Evolutionary conservation across 2,888 invertebrate genomes (phyloP).

Genomic region (Leucophenga maculata): DNA sequence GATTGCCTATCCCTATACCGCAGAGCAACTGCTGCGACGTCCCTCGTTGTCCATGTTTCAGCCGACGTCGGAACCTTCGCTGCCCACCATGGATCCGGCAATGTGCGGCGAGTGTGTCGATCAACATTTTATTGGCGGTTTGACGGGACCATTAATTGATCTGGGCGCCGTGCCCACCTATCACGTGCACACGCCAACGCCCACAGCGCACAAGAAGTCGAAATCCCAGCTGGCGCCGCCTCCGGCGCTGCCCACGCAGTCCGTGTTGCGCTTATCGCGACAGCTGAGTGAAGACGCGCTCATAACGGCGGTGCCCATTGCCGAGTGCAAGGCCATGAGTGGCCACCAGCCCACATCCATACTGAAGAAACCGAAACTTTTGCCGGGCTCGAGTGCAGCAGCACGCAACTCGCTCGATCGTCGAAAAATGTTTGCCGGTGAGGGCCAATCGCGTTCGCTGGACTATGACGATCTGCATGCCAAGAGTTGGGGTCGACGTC

Average conservation of each 20-base stretch:
- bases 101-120: conserved; percentile 71
- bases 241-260: conserved; percentile 64
- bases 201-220: conserved; percentile 66
- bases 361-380: conserved; percentile 65
- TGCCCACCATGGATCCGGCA: conserved; percentile 68
- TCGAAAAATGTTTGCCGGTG: conserved; percentile 65
- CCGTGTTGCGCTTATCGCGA: conserved; percentile 64
- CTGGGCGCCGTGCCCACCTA: conserved; percentile 68
- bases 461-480: conserved; percentile 71
- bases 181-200: conserved; percentile 69
- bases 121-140: conserved; percentile 68
- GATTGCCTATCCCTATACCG: conserved; percentile 61
- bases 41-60: conserved; percentile 68
- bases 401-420: conserved; percentile 55
- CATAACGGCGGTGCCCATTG: conserved; percentile 67
- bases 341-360: conserved; percentile 66
- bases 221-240: conserved; percentile 59
- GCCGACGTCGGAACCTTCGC: conserved; percentile 69
- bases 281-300: conserved; percentile 69
- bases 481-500: conserved; percentile 70
- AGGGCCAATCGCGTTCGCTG: conserved; percentile 68
- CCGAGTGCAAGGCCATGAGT: conserved; percentile 55
- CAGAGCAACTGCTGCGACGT: conserved; percentile 61
- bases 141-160: conserved; percentile 63
- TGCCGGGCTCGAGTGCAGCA: conserved; percentile 45